Evolutionary conservation across 2,797 vertebrate genomes (phyloP).

Genomic region (Lophotriccus pileatus): DNA sequence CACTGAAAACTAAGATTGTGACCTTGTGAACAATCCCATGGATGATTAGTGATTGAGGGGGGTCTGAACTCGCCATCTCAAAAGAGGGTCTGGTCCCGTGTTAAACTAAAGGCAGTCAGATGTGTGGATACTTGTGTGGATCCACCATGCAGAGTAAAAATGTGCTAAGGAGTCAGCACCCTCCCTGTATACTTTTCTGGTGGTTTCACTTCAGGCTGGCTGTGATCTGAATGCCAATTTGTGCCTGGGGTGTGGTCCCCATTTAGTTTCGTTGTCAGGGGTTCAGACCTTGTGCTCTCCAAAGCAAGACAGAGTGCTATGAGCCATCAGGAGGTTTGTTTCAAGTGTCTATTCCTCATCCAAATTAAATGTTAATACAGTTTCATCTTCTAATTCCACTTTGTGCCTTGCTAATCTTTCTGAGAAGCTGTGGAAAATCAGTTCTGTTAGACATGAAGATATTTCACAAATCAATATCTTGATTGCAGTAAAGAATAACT

Average conservation of each 20-base stretch:
- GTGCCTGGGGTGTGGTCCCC: neutral
- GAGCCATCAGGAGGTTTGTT: neutral
- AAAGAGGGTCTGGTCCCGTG: accelerated
- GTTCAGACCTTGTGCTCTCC: accelerated
- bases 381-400: neutral
- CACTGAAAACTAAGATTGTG: neutral
- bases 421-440: neutral
- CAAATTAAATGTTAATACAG: neutral
- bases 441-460: neutral
- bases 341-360: neutral
- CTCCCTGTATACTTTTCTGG: neutral
- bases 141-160: neutral
- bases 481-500: neutral
- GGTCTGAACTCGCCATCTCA: neutral
- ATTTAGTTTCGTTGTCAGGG: neutral
- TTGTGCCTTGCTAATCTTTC: neutral
- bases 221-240: neutral
- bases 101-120: neutral
- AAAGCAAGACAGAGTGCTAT: accelerated
- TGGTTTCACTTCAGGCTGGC: neutral
- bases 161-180: neutral
- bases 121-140: neutral
- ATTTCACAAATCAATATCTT: neutral
- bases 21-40: neutral
- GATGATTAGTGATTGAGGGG: neutral